These are phyloP conservation scores for Thinocorus orbignyianus DNA, from an alignment of 2,113 vertebrate species.

Conservation along the genomic window DNA sequence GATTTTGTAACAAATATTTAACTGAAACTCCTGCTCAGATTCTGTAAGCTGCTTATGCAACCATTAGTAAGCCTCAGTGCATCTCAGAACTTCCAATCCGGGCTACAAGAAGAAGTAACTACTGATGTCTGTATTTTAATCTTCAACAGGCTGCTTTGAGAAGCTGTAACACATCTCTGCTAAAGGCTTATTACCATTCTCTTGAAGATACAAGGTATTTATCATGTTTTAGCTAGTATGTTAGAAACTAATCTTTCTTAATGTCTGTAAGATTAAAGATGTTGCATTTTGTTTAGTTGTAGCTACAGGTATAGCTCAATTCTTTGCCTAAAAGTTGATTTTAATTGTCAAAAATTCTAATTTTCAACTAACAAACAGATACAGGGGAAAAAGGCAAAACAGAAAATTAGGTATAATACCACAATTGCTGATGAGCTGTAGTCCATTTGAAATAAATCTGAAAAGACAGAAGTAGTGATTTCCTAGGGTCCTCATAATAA, in stretches of 20 bases:
- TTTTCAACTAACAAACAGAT: background rate
- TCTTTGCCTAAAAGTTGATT: background rate
- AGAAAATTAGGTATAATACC: background rate
- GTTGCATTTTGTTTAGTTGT: background rate
- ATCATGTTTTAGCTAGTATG: background rate
- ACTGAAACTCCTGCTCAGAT: background rate
- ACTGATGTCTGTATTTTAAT: constrained; percentile 2
- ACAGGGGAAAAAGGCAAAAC: background rate
- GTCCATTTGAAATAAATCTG: background rate
- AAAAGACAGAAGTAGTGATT: background rate
- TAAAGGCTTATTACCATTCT: constrained; percentile 87
- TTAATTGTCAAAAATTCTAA: background rate
- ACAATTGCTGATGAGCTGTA: background rate
- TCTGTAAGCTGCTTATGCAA: background rate
- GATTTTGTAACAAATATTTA: background rate
- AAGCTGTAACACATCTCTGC: constrained; percentile 84
- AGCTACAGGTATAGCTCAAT: background rate
- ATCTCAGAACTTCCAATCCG: background rate
- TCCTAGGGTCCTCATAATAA: background rate
- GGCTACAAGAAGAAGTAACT: background rate
- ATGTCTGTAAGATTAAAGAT: background rate
- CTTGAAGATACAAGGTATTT: constrained; percentile 88
- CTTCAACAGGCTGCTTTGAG: constrained; percentile 80
- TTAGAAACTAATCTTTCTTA: background rate
- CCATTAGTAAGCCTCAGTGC: background rate